Evolutionary conservation across 2,797 vertebrate genomes (phyloP).

Genomic region (Apodemus agrarius): DNA sequence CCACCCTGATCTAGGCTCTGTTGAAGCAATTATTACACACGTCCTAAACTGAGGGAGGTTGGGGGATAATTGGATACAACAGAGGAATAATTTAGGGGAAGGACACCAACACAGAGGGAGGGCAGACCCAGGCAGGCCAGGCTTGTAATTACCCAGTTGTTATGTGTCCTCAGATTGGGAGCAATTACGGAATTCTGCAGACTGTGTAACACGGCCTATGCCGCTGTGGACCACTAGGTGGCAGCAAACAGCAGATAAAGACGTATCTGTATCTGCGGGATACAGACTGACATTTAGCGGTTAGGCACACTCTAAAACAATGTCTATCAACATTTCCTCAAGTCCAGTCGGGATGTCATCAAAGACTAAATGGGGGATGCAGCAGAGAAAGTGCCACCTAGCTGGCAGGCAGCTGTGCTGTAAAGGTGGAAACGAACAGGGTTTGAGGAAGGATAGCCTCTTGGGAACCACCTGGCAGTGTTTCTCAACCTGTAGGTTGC

Average conservation of each 20-base stretch:
- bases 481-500: neutral
- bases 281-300: fast-evolving
- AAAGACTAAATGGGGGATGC: fast-evolving
- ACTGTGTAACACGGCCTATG: fast-evolving
- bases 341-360: neutral
- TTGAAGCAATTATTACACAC: neutral
- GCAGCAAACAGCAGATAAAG: neutral
- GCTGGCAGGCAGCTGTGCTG: fast-evolving
- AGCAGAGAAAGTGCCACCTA: neutral
- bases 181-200: neutral
- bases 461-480: neutral
- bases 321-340: neutral
- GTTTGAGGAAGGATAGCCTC: neutral
- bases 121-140: neutral
- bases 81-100: neutral
- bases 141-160: neutral
- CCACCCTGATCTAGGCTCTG: neutral
- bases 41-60: neutral
- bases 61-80: neutral
- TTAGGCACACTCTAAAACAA: neutral
- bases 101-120: neutral
- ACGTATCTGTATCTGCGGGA: fast-evolving
- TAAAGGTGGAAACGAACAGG: fast-evolving
- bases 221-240: neutral
- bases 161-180: neutral